A percentile compares a stretch with the other conserved stretches of the same genome.
These are phyloP conservation scores for Scolanthus callimorphus DNA, from an alignment of 92 coral and sea anemone genomes.

Conservation along the genomic window DNA sequence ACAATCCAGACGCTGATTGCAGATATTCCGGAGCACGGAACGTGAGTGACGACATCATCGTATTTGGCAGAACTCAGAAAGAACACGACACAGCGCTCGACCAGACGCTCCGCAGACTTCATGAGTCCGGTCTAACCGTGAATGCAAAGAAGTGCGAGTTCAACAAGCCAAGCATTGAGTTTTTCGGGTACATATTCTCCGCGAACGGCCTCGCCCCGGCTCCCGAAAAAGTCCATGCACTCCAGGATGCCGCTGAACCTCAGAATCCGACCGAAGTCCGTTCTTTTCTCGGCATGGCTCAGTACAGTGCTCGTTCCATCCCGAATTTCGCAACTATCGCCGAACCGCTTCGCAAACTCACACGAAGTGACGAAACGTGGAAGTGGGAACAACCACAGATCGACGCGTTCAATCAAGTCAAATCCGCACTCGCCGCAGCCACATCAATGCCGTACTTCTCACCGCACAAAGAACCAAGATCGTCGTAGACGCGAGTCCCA, in stretches of 20 bases:
- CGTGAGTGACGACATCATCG: slow-evolving; percentile 47
- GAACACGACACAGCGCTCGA: slow-evolving; percentile 32
- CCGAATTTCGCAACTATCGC: slow-evolving; percentile 26
- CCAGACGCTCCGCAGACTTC: slow-evolving; percentile 34
- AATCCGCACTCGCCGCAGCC: slow-evolving; percentile 25
- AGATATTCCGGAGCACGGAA: slow-evolving; percentile 11
- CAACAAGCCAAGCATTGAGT: slow-evolving; percentile 3
- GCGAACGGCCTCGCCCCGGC: slow-evolving; percentile 10
- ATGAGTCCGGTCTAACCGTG: slow-evolving; percentile 31
- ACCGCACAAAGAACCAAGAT: slow-evolving; percentile 22
- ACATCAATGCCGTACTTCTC: slow-evolving; percentile 35
- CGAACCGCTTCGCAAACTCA: slow-evolving; percentile 6
- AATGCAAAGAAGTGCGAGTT: slow-evolving; percentile 15
- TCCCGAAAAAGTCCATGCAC: slow-evolving; percentile 23
- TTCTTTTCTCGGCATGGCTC: slow-evolving; percentile 2
- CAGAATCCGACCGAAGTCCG: slow-evolving; percentile 13
- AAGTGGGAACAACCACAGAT: slow-evolving; percentile 28
- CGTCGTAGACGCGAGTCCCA: slow-evolving; percentile 51
- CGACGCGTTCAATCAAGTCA: slow-evolving; percentile 24
- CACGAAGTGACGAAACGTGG: slow-evolving; percentile 32
- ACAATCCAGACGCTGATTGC: too few relatives aligned
- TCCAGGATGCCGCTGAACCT: slow-evolving; percentile 15
- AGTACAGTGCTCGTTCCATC: slow-evolving; percentile 16
- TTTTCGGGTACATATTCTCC: slow-evolving; percentile 24
- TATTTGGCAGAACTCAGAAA: slow-evolving; percentile 26